Base-by-base conservation (phyloP, 2,113 vertebrate genomes). In the Pavo muticus region DNA sequence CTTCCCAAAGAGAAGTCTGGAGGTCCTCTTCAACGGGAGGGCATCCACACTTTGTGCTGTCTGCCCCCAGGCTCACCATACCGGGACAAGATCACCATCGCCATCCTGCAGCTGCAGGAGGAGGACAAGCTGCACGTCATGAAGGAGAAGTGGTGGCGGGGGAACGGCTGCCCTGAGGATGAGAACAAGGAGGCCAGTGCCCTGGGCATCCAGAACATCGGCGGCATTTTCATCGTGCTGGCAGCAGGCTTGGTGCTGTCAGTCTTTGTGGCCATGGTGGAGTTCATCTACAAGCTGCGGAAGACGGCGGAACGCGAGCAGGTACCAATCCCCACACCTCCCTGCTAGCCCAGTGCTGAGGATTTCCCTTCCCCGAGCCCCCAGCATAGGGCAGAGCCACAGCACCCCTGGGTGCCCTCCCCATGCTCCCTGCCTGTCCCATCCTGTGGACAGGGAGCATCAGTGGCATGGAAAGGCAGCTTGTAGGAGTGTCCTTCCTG, bases 61-160 rank as follows among this genome's bases (percentile, higher is more conserved):
- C 11, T 29, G 24, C 63, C 73, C 85, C 6, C 97, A 99, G 99
- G 99, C 73, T 99, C 99, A 8, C 99, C 99, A 0, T 99, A 99
- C 97, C 98, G 99, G 95, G 99, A 99, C 98, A 99, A 99, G 98
- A 98, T 99, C 97, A 99, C 98, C 97, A 99, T 99, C 6, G 99
- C 99, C 74, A 99, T 99, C 92, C 98, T 99, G 19, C 99, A 99
- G 97, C 98, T 99, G 73, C 98, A 99, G 96, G 99, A 99, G 94
- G 99, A 99, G 65, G 99, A 99, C 89, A 99, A 99, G 96, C 98
- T 99, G 47, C 99, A 99, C 44, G 98, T 99, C 85, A 98, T 99
- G 97, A 99, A 99, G 94, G 99, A 99, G 97, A 99, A 99, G 92
- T 99, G 99, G 99, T 99, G 99, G 99, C 98, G 99, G 37, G 98